phyloP scores from a whole-genome alignment of 1,140 invertebrate species.

The Melitaea cinxia region DNA sequence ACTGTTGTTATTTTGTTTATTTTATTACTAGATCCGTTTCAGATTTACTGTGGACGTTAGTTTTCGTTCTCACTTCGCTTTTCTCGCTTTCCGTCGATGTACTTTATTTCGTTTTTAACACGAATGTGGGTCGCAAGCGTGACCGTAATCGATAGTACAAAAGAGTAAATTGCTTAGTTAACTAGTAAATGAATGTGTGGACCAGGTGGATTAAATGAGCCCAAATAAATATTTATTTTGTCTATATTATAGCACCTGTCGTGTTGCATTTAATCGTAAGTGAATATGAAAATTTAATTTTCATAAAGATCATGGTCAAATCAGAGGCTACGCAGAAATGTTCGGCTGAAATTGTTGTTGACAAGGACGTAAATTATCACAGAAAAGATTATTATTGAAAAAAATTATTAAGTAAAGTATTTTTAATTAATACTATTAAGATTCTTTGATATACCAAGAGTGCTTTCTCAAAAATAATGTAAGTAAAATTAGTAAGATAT shows the following conservation, averaged over 20 bases:
- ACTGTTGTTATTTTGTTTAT: slow-evolving; percentile 66
- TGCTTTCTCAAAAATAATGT: slow-evolving; percentile 69
- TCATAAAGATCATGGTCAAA: slow-evolving; percentile 48
- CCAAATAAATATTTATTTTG: slow-evolving; percentile 76
- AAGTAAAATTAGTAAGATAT: slow-evolving; percentile 46
- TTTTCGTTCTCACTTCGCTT: slow-evolving; percentile 14
- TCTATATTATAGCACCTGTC: slow-evolving; percentile 69
- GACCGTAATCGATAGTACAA: slow-evolving; percentile 74
- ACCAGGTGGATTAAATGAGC: slow-evolving; percentile 69
- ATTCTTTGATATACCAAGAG: slow-evolving; percentile 53
- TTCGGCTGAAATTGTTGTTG: slow-evolving; percentile 17
- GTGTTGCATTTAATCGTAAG: slow-evolving; percentile 71
- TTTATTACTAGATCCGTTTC: slow-evolving; percentile 45
- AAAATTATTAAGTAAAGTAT: slow-evolving; percentile 22
- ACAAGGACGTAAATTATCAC: slow-evolving; percentile 19
- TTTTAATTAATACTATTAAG: slow-evolving; percentile 21
- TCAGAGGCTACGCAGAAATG: slow-evolving; percentile 59
- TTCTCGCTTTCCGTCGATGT: slow-evolving; percentile 28
- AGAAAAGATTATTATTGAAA: slow-evolving; percentile 24
- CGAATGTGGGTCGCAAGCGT: slow-evolving; percentile 31
- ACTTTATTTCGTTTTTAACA: neutral
- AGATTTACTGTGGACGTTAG: slow-evolving; percentile 15
- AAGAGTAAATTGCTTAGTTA: slow-evolving; percentile 70
- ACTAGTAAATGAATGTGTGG: slow-evolving; percentile 69
- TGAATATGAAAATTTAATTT: slow-evolving; percentile 67